phyloP scores from a whole-genome alignment of 2,888 invertebrate species.

The Boloria selene region DNA sequence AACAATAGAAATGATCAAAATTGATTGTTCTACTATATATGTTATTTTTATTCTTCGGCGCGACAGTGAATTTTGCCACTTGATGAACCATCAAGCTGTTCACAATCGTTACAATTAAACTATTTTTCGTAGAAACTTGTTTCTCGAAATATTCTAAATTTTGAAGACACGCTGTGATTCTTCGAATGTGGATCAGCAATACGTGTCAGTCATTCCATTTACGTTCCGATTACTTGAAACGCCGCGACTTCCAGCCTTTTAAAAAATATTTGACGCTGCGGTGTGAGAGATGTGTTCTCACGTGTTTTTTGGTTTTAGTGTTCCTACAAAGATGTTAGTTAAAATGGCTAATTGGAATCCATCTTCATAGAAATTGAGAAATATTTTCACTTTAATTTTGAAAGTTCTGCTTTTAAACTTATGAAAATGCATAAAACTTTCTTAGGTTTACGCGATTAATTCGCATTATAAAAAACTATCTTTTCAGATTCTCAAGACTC shows the following conservation, averaged over 20 bases:
- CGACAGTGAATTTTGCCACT: slow-evolving; percentile 12
- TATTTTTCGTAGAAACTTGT: slow-evolving; percentile 52
- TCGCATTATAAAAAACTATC: no score
- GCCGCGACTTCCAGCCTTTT: slow-evolving; percentile 60
- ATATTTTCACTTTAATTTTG: no score
- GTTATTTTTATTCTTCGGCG: slow-evolving; percentile 1
- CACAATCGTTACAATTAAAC: slow-evolving; percentile 45
- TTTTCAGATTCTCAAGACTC: no score
- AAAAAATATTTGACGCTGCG: slow-evolving; percentile 75
- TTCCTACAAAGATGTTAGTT: slow-evolving; percentile 42
- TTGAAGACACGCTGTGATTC: slow-evolving; percentile 59
- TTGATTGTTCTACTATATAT: slow-evolving; percentile 18
- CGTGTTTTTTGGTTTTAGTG: slow-evolving; percentile 51
- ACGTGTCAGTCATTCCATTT: slow-evolving; percentile 79
- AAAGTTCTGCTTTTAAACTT: no score
- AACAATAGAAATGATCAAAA: slow-evolving; percentile 51
- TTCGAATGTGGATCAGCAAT: slow-evolving; percentile 63
- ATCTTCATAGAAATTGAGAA: no score
- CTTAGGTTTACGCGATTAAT: no score
- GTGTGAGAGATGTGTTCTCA: slow-evolving; percentile 60
- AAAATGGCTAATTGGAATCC: neutral
- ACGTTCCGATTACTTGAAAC: slow-evolving; percentile 75
- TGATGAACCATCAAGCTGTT: slow-evolving; percentile 30
- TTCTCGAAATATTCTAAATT: slow-evolving; percentile 62
- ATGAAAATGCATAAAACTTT: no score